These are phyloP conservation scores for Penelope pileata DNA, from an alignment of 2,113 vertebrate species.

Conservation along the genomic window DNA sequence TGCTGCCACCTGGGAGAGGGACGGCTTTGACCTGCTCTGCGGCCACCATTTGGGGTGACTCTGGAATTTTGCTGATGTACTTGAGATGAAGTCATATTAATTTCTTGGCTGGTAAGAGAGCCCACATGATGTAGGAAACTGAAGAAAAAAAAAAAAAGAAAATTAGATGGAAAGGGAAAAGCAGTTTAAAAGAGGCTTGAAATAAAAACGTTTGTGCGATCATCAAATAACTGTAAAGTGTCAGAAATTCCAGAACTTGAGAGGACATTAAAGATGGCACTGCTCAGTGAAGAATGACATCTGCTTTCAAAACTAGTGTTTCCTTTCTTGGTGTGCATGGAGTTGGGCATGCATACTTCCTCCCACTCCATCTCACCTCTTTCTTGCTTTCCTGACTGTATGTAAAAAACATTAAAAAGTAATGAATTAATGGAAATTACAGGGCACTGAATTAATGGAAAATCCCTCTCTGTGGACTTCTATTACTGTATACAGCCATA, in stretches of 20 bases:
- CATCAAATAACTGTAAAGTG: not conserved
- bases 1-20: not conserved
- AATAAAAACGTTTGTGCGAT: not conserved
- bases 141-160: not conserved
- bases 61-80: not conserved
- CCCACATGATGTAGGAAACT: not conserved
- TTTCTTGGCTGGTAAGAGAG: not conserved
- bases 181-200: not conserved
- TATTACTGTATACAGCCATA: not conserved
- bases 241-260: not conserved
- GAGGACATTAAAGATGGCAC: not conserved
- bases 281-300: not conserved
- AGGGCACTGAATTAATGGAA: not conserved
- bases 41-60: not conserved
- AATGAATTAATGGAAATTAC: not conserved
- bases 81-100: not conserved
- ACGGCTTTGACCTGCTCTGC: not conserved
- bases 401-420: not conserved
- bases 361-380: fast-evolving
- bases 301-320: not conserved
- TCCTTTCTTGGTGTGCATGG: not conserved
- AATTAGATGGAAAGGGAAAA: not conserved
- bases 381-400: not conserved
- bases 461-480: not conserved
- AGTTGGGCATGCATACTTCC: not conserved